These are phyloP conservation scores for Apostichopus japonicus DNA, from an alignment of 35 echinoderm and acorn worm genomes.

Conservation along the genomic window DNA sequence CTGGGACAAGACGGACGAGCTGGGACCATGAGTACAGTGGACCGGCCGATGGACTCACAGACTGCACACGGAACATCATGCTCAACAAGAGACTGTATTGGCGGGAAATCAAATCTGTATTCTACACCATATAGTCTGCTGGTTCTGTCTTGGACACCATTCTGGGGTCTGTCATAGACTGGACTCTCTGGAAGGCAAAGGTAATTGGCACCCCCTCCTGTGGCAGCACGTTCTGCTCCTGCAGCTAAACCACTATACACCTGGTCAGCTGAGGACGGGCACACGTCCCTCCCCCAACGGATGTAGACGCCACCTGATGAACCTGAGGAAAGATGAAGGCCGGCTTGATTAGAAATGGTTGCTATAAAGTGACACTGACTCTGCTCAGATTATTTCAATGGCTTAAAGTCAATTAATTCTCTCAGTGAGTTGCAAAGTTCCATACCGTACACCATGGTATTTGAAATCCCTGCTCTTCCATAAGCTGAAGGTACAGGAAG, in stretches of 20 bases:
- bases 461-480: too few species aligned
- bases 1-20: slow-evolving; percentile 47
- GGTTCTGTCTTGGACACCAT: neutral
- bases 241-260: neutral
- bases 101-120: slow-evolving; percentile 51
- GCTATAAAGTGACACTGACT: neutral
- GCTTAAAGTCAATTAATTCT: neutral
- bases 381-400: neutral
- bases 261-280: neutral
- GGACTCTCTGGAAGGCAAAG: slow-evolving; percentile 60
- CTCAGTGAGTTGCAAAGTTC: too few species aligned
- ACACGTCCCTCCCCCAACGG: neutral
- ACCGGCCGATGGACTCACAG: slow-evolving; percentile 29
- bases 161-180: neutral
- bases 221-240: neutral
- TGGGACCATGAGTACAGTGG: slow-evolving; percentile 45
- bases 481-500: neutral
- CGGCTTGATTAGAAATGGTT: neutral
- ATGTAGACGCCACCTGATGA: neutral
- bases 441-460: too few species aligned
- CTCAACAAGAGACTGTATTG: neutral
- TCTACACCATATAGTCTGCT: slow-evolving; percentile 48
- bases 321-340: neutral
- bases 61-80: slow-evolving; percentile 53
- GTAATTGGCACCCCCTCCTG: slow-evolving; percentile 27